Conservation (phyloP, 2,888 invertebrate species). For the Lagria hirta region DNA sequence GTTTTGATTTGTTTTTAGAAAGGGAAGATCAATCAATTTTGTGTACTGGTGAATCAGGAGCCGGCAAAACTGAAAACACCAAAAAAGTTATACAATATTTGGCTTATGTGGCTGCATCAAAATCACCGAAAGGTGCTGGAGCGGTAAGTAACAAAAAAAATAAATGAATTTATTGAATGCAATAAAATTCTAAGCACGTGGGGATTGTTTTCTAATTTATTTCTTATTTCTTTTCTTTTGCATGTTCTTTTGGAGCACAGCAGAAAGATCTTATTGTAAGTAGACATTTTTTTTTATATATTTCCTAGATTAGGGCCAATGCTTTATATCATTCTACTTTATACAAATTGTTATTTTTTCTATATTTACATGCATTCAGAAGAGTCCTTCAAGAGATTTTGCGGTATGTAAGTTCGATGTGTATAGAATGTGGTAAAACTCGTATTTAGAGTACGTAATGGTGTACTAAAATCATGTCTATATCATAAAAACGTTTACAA, state of each 20-base stretch:
- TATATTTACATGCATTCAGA: constrained; percentile 54
- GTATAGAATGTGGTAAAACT: constrained; percentile 9
- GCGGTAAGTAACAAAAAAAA: constrained; percentile 65
- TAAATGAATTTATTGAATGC: constrained; percentile 11
- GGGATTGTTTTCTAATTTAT: constrained; percentile 25
- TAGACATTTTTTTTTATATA: constrained; percentile 40
- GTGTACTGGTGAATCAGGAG: constrained; percentile 99
- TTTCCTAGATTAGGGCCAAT: no score
- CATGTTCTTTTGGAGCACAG: constrained; percentile 48
- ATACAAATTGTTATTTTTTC: constrained; percentile 33
- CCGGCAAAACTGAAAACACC: constrained; percentile 99
- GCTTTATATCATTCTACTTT: no score
- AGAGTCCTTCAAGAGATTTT: constrained; percentile 55
- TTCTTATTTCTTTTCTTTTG: constrained; percentile 47
- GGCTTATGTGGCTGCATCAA: constrained; percentile 98
- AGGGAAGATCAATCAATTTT: constrained; percentile 99
- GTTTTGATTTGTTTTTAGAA: constrained; percentile 62
- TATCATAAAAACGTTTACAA: no score
- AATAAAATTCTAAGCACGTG: constrained; percentile 16
- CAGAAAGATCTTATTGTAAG: constrained; percentile 57
- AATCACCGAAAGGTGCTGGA: constrained; percentile 86
- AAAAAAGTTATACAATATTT: constrained; percentile 99
- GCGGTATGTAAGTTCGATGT: constrained; percentile 53
- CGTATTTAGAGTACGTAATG: no score
- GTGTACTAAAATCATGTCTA: no score